Base-by-base conservation (phyloP, 1,140 invertebrate species). In the Centruroides vittatus region DNA sequence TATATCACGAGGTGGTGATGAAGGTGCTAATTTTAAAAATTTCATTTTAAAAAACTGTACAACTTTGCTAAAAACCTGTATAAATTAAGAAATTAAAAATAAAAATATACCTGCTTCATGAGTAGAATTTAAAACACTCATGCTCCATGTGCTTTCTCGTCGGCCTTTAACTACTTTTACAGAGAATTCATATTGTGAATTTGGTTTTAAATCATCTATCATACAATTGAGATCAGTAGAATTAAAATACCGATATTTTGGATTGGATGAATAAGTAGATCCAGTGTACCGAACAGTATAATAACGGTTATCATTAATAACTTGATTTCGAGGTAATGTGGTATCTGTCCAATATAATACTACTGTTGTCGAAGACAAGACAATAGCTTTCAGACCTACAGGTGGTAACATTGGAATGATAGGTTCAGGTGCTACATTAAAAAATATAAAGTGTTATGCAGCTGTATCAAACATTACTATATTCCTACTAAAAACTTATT, bases 341-440 rank as follows among this genome's bases (percentile, higher is more conserved):
- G 86, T 86, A 74, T 99, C 96, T 0, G 88, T 93, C 96, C 96
- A 99, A 69, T 92, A 92, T 0, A 99, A 76, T 12, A 96, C 84
- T 8, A 97, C 89, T 0, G 90, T 87, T 3, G 83, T 85, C 0
- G 88, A 82, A 5, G 93, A 96, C 59, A 96, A 71, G 56, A 94
- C 78, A 65, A 86, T 79, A 23, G 91, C 85, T 77, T 91, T 90
- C 10, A 99, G 79, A 0, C 93, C 94, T 3, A 98, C 84, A 0
- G 94, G 94, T 12, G 94, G 92, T 70, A 88, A 82, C 60, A 97
- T 76, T 23, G 86, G 83, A 13, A 81, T 68, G 61, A 78, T 64
- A 61, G 79, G 74, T 49, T 69, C 67, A 69, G 61, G 65, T 36
- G 64, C 63, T 67, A 50, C 4, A 50, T 13, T 10, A 41, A 41